Evolutionary conservation across 1,140 invertebrate species (phyloP).

Genomic region (Leguminivora glycinivorella): DNA sequence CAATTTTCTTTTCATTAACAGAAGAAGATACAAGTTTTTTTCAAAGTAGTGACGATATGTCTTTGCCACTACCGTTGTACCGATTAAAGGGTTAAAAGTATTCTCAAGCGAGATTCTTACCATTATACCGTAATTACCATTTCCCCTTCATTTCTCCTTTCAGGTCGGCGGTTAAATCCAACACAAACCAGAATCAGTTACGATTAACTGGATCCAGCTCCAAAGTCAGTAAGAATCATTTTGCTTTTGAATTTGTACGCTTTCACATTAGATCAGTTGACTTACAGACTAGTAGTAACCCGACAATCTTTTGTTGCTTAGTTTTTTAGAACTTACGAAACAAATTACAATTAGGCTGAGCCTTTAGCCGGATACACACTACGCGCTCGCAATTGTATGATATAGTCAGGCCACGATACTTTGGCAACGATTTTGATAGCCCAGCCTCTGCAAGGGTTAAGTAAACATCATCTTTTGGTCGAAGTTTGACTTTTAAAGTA

Average conservation of each 20-base stretch:
- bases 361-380: not conserved
- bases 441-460: no score
- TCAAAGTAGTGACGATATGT: no score
- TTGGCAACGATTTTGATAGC: no score
- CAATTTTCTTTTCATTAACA: no score
- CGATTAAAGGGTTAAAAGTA: no score
- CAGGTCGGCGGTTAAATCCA: slow-evolving; percentile 74
- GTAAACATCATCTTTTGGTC: no score
- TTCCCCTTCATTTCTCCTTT: slow-evolving; percentile 47
- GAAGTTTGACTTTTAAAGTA: no score
- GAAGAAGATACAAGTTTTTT: no score
- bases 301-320: slow-evolving; percentile 18
- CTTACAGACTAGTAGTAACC: slow-evolving; percentile 24
- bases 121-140: not conserved
- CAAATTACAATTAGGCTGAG: not conserved
- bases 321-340: not conserved
- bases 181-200: slow-evolving; percentile 78
- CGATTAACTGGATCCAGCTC: slow-evolving; percentile 88
- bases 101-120: no score
- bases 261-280: slow-evolving; percentile 57
- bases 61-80: no score
- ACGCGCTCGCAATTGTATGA: no score
- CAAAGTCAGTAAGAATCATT: slow-evolving; percentile 97
- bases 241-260: slow-evolving; percentile 78
- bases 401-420: no score